Percentiles rank a stretch among this genome's conserved stretches.
Evolutionary conservation across 2,797 vertebrate genomes (phyloP).

Genomic region (Staurois parvus): DNA sequence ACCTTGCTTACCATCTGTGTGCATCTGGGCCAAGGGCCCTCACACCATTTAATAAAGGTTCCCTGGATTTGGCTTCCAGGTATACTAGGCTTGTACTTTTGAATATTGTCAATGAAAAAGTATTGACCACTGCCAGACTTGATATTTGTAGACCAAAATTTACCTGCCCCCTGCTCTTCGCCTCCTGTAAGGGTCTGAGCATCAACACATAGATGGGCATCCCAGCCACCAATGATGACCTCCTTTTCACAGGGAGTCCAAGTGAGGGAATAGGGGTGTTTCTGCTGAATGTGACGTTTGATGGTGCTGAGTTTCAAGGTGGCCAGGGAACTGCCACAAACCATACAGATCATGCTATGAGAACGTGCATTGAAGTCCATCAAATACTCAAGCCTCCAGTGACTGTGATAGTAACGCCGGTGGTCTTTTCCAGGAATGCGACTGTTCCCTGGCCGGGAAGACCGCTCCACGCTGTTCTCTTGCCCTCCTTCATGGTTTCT

Average conservation of each 20-base stretch:
- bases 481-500: slow-evolving; percentile 70
- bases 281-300: slow-evolving; percentile 92
- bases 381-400: slow-evolving; percentile 93
- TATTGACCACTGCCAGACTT: not conserved
- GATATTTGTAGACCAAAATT: slow-evolving; percentile 17
- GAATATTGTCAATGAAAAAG: not conserved
- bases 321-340: slow-evolving; percentile 90
- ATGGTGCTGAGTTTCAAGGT: slow-evolving; percentile 94
- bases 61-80: not conserved
- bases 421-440: slow-evolving; percentile 90
- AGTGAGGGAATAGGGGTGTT: slow-evolving; percentile 89
- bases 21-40: not conserved
- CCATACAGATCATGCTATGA: slow-evolving; percentile 96
- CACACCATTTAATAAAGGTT: not conserved
- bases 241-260: slow-evolving; percentile 90
- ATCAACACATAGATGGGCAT: slow-evolving; percentile 85
- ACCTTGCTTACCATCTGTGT: not conserved
- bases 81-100: not conserved
- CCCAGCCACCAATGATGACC: slow-evolving; percentile 91
- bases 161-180: slow-evolving; percentile 67
- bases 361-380: slow-evolving; percentile 91
- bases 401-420: slow-evolving; percentile 92
- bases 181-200: slow-evolving; percentile 62
- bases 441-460: slow-evolving; percentile 83
- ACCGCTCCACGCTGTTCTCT: slow-evolving; percentile 77